Evolutionary conservation across 2,113 vertebrate species (phyloP), one percentile per base, ranked within the genome.

Genomic region (Alouatta palliata): DNA sequence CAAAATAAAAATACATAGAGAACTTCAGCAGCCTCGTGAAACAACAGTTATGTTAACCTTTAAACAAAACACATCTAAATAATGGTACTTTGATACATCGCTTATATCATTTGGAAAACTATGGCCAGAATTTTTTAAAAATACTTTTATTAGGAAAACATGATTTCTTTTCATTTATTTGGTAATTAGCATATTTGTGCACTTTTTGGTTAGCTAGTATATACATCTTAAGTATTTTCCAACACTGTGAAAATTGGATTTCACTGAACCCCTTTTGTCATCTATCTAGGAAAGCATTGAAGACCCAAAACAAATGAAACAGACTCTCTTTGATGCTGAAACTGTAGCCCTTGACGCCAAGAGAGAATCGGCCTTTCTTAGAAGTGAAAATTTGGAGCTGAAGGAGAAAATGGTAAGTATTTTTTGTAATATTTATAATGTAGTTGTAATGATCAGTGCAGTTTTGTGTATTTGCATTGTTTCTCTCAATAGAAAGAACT

Each of bases 361-460:
- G 98, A 99, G 98, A 96, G 99, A 99, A 82, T 99, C 99, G 98
- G 99, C 99, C 43, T 97, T 99, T 96, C 98, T 99, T 76, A 99
- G 99, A 88, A 99, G 98, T 95, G 99, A 99, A 94, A 99, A 99
- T 80, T 90, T 99, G 2, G 97, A 99, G 13, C 97, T 99, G n/a
- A 99, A 99, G 93, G 99, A 99, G 90, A 98, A 97, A 79, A 98
- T 99, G 95, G 99, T 99, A 92, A 98, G 98, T 97, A 95, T 64
- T 49, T 82, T 84, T 70, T 82, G 27, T 87, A 49, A 47, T 76
- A 19, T 90, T 49, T 89, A 16, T 8, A 45, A 73, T 40, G 0
- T 21, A 90, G 16, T 73, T 89, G 10, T 56, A 68, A 87, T 73
- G 19, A 76, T 61, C 6, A 56, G 19, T 94, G 47, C 75, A 12